A percentile compares a stretch with the other conserved stretches of the same genome.
phyloP scores from a whole-genome alignment of 64 coral and sea anemone species.

The Dendrophyllia cribrosa region DNA sequence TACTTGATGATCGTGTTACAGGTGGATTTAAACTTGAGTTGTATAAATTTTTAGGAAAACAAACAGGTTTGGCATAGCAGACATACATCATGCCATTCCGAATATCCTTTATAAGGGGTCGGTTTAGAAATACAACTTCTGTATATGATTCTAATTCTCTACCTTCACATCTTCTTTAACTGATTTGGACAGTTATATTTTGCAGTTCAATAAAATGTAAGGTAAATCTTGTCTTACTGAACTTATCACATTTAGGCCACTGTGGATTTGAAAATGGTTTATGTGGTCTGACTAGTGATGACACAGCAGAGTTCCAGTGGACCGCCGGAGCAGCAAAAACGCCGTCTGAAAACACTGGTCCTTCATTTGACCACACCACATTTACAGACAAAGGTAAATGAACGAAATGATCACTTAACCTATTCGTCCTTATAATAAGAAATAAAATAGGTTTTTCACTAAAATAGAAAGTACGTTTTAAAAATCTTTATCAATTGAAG shows the following conservation, averaged over 20 bases:
- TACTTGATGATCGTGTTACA: too few relatives aligned
- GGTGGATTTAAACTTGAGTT: too few relatives aligned
- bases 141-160: too few relatives aligned
- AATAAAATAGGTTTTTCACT: not conserved
- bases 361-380: conserved; percentile 29
- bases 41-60: too few relatives aligned
- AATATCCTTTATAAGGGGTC: too few relatives aligned
- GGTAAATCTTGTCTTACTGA: not conserved
- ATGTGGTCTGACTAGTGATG: conserved; percentile 51
- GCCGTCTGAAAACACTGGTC: conserved; percentile 34
- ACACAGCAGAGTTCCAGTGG: conserved; percentile 49
- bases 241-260: not conserved
- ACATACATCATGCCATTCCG: too few relatives aligned
- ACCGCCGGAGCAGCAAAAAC: conserved; percentile 17
- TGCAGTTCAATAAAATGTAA: not conserved
- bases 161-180: too few relatives aligned
- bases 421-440: not conserved
- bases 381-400: not conserved
- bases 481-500: too few relatives aligned
- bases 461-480: not conserved
- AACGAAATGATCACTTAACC: not conserved
- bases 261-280: conserved; percentile 60
- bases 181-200: not conserved
- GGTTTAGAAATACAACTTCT: too few relatives aligned
- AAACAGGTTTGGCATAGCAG: too few relatives aligned